These are phyloP conservation scores for Athripsodes cinereus DNA, from an alignment of 2,888 invertebrate genomes.

Conservation along the genomic window DNA sequence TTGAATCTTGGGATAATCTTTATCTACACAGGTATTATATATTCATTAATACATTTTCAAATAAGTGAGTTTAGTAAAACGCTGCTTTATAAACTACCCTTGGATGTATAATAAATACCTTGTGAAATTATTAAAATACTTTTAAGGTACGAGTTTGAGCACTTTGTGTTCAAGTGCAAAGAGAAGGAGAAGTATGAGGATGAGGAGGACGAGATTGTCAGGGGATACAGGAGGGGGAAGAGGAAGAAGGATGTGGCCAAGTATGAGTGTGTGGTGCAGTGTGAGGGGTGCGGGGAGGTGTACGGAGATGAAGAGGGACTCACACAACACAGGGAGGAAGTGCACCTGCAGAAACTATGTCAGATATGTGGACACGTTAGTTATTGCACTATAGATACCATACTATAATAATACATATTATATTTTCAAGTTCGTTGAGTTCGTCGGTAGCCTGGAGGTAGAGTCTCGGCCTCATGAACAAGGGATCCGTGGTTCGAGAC, in stretches of 20 bases:
- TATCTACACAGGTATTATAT: slow-evolving; percentile 42
- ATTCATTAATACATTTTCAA: background rate
- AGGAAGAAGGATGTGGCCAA: background rate
- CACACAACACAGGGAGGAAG: slow-evolving; percentile 35
- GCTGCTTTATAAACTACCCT: too few relatives aligned
- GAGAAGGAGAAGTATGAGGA: background rate
- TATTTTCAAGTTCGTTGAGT: too few relatives aligned
- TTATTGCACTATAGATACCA: background rate
- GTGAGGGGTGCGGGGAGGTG: slow-evolving; percentile 42
- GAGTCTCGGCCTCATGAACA: too few relatives aligned
- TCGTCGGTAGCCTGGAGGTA: too few relatives aligned
- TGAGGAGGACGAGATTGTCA: background rate
- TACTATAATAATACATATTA: background rate
- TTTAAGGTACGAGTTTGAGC: slow-evolving; percentile 14
- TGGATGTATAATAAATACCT: too few relatives aligned
- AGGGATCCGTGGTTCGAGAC: too few relatives aligned
- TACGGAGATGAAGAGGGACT: slow-evolving; percentile 35
- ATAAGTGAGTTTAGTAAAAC: too few relatives aligned
- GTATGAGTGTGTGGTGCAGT: slow-evolving; percentile 32
- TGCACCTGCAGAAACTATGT: slow-evolving; percentile 10
- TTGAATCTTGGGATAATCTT: slow-evolving; percentile 44
- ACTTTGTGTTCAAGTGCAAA: slow-evolving; percentile 14
- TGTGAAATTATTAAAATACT: too few relatives aligned
- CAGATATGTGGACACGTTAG: slow-evolving; percentile 17
- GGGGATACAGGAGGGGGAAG: background rate